Evolutionary conservation across 2,797 vertebrate species (phyloP).

Genomic region (Pipistrellus nathusii): DNA sequence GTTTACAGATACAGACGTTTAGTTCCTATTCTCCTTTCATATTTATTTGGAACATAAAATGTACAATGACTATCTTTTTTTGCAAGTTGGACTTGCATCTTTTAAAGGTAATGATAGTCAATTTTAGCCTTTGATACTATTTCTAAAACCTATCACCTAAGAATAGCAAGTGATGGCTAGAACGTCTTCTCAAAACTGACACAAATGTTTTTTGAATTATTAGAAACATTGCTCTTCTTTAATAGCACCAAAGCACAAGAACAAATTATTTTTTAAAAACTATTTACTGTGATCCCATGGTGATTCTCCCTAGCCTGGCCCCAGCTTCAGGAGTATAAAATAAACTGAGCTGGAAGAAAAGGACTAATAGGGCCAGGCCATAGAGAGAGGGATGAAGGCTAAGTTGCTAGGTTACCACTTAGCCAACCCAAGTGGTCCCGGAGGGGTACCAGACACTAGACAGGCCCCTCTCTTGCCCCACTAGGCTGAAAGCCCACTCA

Average conservation of each 20-base stretch:
- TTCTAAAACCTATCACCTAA: constrained; percentile 48
- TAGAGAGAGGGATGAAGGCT: not conserved
- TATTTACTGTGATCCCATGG: constrained; percentile 63
- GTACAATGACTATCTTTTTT: constrained; percentile 20
- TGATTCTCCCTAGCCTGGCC: constrained; percentile 62
- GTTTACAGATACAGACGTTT: constrained; percentile 35
- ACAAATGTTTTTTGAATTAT: constrained; percentile 69
- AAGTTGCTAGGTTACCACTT: constrained; percentile 73
- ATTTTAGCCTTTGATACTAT: constrained; percentile 49
- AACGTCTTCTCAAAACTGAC: constrained; percentile 65
- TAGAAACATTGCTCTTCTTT: constrained; percentile 58
- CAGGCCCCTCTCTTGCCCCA: constrained; percentile 54
- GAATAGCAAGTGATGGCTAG: constrained; percentile 64
- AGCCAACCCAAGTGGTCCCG: constrained; percentile 66
- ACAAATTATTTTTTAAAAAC: constrained; percentile 53
- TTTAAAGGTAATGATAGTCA: constrained; percentile 69
- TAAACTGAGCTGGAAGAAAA: constrained; percentile 72
- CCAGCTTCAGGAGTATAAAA: constrained; percentile 62
- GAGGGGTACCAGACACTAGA: constrained; percentile 59
- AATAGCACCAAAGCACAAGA: constrained; percentile 54
- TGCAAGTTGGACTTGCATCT: constrained; percentile 20
- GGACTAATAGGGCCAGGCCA: constrained; percentile 53
- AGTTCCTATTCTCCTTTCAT: constrained; percentile 30
- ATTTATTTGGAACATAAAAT: constrained; percentile 65
- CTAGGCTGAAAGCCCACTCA: constrained; percentile 58